Percentiles rank a stretch among this genome's conserved stretches.
These are phyloP conservation scores for Cosmorhoe ocellata DNA, from an alignment of 2,888 invertebrate species.

Conservation along the genomic window DNA sequence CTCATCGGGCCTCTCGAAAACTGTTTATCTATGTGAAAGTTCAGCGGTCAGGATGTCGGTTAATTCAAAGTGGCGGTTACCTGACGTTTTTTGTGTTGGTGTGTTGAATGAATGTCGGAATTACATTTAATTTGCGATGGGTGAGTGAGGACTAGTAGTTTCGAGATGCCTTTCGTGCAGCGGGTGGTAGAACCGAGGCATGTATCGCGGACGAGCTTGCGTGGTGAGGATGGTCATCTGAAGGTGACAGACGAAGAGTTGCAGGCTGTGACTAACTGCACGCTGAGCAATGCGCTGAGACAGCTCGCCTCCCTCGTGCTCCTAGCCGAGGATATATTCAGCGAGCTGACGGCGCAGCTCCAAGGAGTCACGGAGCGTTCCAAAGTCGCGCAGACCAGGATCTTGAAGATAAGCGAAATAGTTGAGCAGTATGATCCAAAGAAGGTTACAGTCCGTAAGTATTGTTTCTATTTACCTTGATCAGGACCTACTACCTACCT, in stretches of 20 bases:
- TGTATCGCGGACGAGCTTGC: conserved; percentile 86
- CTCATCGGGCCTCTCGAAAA: conserved; percentile 41
- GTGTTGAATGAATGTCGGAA: conserved; percentile 78
- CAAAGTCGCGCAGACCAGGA: conserved; percentile 85
- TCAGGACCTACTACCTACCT: background rate
- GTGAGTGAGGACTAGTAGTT: conserved; percentile 65
- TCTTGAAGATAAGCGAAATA: conserved; percentile 86
- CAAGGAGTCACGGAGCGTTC: conserved; percentile 89
- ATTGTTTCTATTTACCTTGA: background rate
- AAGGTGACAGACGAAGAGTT: conserved; percentile 88
- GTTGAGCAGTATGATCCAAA: conserved; percentile 91
- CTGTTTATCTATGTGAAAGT: conserved; percentile 60
- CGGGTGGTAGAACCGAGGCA: conserved; percentile 91
- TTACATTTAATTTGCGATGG: conserved; percentile 77
- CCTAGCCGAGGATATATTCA: conserved; percentile 93
- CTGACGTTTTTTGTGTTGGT: conserved; percentile 81
- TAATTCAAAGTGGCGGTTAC: conserved; percentile 82
- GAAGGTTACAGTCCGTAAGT: conserved; percentile 97
- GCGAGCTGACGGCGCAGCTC: conserved; percentile 89
- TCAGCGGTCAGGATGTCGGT: conserved; percentile 78
- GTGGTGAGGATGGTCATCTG: conserved; percentile 82
- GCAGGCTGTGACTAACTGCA: conserved; percentile 93
- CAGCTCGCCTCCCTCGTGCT: conserved; percentile 93
- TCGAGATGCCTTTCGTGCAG: conserved; percentile 93
- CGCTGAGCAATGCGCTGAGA: conserved; percentile 91